Conservation (phyloP, 37 sponge, comb jelly and placozoan species). For the Amphimedon queenslandica region DNA sequence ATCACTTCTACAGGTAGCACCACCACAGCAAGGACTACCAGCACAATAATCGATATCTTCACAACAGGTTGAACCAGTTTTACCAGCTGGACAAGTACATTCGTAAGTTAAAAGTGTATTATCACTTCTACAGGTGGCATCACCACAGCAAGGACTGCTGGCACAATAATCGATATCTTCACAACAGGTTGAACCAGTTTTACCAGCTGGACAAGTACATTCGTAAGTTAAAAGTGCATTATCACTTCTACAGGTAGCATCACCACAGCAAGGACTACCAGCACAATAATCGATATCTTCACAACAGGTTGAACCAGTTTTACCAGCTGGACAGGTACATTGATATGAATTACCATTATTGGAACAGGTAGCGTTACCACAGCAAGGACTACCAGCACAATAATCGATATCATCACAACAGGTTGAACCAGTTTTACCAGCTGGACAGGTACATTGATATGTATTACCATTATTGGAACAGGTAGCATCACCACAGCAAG, state of each 20-base stretch:
- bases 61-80: constrained; percentile 2
- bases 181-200: constrained; percentile 3
- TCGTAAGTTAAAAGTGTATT: not conserved
- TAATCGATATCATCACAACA: no score
- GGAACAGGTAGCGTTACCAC: not conserved
- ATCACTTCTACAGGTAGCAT: not conserved
- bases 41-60: not conserved
- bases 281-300: not conserved
- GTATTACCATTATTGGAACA: no score
- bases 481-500: not conserved
- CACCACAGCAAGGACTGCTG: not conserved
- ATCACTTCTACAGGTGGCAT: not conserved
- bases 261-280: not conserved
- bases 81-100: not conserved
- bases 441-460: no score
- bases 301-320: not conserved
- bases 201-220: not conserved
- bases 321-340: not conserved
- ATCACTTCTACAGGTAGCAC: not conserved
- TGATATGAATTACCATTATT: not conserved
- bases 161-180: not conserved
- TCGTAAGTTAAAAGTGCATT: not conserved
- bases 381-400: not conserved
- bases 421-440: no score
- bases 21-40: not conserved